phyloP scores from a whole-genome alignment of 2,113 vertebrate species.

The Cranoglanis bouderius region DNA sequence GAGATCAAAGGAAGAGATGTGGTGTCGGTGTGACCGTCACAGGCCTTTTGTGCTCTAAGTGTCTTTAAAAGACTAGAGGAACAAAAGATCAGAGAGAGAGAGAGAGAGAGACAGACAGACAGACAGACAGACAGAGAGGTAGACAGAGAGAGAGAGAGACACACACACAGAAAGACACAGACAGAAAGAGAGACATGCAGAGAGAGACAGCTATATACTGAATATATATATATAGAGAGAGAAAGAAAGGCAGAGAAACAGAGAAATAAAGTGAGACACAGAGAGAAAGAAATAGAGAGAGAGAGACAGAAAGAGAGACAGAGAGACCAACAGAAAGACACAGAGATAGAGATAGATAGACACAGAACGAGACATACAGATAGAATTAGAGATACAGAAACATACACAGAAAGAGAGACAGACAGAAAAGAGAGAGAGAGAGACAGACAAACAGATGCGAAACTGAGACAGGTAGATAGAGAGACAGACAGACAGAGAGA shows the following conservation, averaged over 20 bases:
- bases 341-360: background rate
- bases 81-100: slow-evolving; percentile 28
- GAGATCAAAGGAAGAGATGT: slow-evolving; percentile 13
- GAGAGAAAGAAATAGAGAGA: background rate
- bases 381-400: background rate
- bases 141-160: background rate
- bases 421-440: background rate
- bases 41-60: slow-evolving; percentile 21
- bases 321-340: background rate
- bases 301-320: background rate
- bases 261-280: background rate
- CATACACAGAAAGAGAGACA: background rate
- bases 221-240: background rate
- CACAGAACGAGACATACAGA: background rate
- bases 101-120: background rate
- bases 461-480: too few species aligned
- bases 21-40: background rate
- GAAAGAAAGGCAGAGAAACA: slow-evolving; percentile 2
- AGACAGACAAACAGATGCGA: background rate
- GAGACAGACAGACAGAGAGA: too few species aligned
- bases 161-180: background rate
- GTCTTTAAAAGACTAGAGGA: slow-evolving; percentile 28
- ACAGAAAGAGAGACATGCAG: background rate
- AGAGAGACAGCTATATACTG: background rate
- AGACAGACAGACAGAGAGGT: background rate